These are phyloP conservation scores for Ormia ochracea DNA, from an alignment of 2,888 invertebrate species.

Conservation along the genomic window DNA sequence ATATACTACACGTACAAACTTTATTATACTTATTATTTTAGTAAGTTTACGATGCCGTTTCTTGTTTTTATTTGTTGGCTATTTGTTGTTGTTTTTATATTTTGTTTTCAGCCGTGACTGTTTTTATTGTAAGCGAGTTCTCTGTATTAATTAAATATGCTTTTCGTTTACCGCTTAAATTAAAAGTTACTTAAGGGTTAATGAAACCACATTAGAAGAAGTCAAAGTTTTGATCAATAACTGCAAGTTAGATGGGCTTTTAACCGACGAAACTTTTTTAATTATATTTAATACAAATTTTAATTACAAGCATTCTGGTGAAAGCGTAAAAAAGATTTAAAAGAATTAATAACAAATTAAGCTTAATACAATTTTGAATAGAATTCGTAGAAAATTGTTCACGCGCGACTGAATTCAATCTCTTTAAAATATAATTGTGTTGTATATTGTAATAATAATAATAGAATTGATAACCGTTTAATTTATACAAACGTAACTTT, in stretches of 20 bases:
- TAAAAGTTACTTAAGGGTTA: conserved; percentile 62
- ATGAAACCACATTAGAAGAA: conserved; percentile 59
- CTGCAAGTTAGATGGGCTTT: conserved; percentile 45
- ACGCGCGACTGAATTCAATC: too few species aligned
- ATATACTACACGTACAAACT: conserved; percentile 50
- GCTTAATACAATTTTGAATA: background rate
- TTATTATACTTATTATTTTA: conserved; percentile 57
- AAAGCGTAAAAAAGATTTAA: conserved; percentile 2
- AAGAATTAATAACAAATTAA: conserved; percentile 4
- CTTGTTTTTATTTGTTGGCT: conserved; percentile 33
- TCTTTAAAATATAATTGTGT: too few species aligned
- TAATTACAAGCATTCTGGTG: conserved; percentile 6
- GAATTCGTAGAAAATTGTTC: background rate
- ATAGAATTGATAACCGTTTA: too few species aligned
- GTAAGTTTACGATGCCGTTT: conserved; percentile 58
- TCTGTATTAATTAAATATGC: conserved; percentile 58
- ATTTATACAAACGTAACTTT: too few species aligned
- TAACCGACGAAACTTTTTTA: conserved; percentile 54
- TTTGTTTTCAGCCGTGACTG: conserved; percentile 30
- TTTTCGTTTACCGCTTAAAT: conserved; percentile 53
- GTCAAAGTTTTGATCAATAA: conserved; percentile 36
- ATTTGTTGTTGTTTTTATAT: conserved; percentile 27
- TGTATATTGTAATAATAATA: too few species aligned
- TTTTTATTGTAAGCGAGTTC: conserved; percentile 44
- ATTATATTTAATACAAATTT: conserved; percentile 48